Base-by-base conservation (phyloP, 2,797 vertebrate species). In the Cyclura pinguis region DNA sequence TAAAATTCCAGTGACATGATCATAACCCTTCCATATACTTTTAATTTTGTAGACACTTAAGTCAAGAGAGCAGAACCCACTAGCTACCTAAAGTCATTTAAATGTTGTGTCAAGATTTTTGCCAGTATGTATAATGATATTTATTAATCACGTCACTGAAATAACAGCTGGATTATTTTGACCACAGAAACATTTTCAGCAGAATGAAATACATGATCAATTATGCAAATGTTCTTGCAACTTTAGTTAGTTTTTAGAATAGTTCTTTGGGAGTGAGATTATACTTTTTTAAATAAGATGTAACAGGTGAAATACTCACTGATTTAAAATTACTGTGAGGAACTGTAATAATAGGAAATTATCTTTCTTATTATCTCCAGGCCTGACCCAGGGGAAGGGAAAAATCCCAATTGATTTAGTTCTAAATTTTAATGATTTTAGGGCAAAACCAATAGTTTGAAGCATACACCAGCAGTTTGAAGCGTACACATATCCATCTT, bases 401-500 rank as follows among this genome's bases (percentile, higher is more conserved):
- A 94, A 59, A 85, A 67, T 83, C 84, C 64, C 90, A 47, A 35
- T 87, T 90, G 89, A 77, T 90, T n/a, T 73, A 64, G 32, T 80
- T 78, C 16, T 20, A 87, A 87, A 69, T 85, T 87, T 89, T 88
- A 91, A 92, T 74, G n/a, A 55, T 74, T 92, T 91, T 76, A 74
- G 59, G n/a, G 85, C 4, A 67, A 91, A 90, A 91, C 89, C 90
- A 72, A 93, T 80, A 80, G 94, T 93, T 55, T 35, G 86, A 86
- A 59, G 57, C 42, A 47, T 47, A 47, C 42, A 95, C 93, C n/a
- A 90, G 93, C 38, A 1, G 64, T 92, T 91, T 92, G 87, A 95
- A 93, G 89, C 62, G 89, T 93, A 95, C 57, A 89, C 57, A 95
- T 92, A 95, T 91, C 85, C 90, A 73, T 95, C 95, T 91, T 90